Conservation (phyloP, 2,797 vertebrate species). For the Myotis vivesi region DNA sequence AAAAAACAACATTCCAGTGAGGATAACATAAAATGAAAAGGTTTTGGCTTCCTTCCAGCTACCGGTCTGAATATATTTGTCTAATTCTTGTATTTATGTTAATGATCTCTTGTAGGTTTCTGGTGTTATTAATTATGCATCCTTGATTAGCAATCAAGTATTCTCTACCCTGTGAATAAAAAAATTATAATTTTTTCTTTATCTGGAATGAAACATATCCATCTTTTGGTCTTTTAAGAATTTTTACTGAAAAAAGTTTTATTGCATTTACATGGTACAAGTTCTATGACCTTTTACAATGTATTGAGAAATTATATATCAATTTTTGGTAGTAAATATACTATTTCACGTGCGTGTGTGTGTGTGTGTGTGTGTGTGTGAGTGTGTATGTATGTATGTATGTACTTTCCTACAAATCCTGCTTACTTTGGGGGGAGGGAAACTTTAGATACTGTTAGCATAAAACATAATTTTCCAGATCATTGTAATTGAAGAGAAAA, state of each 20-base stretch:
- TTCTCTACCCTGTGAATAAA: constrained; percentile 31
- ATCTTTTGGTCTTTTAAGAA: constrained; percentile 41
- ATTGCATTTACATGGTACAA: neutral
- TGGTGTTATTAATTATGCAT: constrained; percentile 50
- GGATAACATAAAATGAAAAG: constrained; percentile 62
- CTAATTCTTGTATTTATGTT: constrained; percentile 62
- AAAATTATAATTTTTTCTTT: constrained; percentile 9
- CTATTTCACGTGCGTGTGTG: neutral
- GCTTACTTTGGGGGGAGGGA: neutral
- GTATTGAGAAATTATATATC: constrained; percentile 23
- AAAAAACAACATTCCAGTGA: constrained; percentile 68
- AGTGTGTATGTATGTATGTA: neutral
- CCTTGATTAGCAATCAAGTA: constrained; percentile 53
- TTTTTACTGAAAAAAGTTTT: constrained; percentile 43
- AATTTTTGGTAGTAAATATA: constrained; percentile 39
- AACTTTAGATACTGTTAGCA: constrained; percentile 26
- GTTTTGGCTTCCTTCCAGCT: constrained; percentile 58
- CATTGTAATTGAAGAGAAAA: neutral
- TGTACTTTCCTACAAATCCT: neutral
- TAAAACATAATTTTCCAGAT: constrained; percentile 44
- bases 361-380: neutral
- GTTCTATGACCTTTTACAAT: constrained; percentile 21
- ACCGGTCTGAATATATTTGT: constrained; percentile 59
- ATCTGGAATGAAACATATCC: neutral
- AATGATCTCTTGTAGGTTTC: constrained; percentile 51